Percentiles rank a stretch among this genome's conserved stretches.
phyloP scores from a whole-genome alignment of 2,113 vertebrate genomes.

The Gobio gobio region DNA sequence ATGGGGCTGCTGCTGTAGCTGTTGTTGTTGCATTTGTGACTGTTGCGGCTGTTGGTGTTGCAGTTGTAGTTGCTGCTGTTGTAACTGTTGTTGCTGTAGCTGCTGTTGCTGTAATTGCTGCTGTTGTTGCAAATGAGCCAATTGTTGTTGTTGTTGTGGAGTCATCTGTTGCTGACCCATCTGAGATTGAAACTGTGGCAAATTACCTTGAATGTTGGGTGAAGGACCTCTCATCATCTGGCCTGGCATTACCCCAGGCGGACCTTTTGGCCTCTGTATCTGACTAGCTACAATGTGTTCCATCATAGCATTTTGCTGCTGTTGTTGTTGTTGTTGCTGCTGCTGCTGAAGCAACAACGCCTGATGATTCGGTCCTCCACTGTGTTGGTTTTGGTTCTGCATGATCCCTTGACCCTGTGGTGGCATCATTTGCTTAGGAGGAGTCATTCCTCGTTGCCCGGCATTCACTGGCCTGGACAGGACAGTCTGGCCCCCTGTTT shows the following conservation, averaged over 20 bases:
- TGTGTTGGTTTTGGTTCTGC: constrained; percentile 91
- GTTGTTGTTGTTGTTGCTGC: constrained; percentile 66
- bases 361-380: constrained; percentile 92
- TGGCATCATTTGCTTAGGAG: constrained; percentile 95
- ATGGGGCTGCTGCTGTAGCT: constrained; percentile 56
- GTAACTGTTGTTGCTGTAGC: constrained; percentile 70
- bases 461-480: constrained; percentile 91
- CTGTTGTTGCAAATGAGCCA: constrained; percentile 66
- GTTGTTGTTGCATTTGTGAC: constrained; percentile 59
- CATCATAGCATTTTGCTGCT: constrained; percentile 91
- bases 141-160: constrained; percentile 76
- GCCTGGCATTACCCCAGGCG: constrained; percentile 85
- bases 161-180: constrained; percentile 78
- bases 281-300: constrained; percentile 96
- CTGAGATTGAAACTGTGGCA: constrained; percentile 89
- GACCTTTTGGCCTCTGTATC: constrained; percentile 91
- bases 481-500: constrained; percentile 87
- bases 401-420: constrained; percentile 94
- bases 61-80: constrained; percentile 67
- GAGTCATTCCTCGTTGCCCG: constrained; percentile 93
- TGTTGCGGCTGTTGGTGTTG: constrained; percentile 68
- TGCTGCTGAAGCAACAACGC: constrained; percentile 87
- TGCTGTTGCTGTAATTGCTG: constrained; percentile 78
- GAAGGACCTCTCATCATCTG: constrained; percentile 95
- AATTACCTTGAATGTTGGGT: constrained; percentile 87